Conservation (phyloP, 2,113 vertebrate genomes). For the Baryphthengus martii region DNA sequence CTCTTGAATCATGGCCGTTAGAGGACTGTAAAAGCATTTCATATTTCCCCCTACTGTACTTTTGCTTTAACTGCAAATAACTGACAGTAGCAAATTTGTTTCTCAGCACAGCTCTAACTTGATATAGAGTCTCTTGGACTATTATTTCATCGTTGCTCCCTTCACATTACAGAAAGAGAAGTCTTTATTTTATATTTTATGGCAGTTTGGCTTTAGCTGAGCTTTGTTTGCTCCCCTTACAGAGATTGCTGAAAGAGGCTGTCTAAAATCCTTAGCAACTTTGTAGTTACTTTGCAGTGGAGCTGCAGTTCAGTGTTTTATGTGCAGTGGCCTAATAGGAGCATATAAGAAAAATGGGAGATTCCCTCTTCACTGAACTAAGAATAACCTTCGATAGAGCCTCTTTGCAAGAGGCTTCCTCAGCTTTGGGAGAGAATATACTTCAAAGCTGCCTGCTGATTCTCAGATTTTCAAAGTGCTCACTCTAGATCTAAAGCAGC, state of each 20-base stretch:
- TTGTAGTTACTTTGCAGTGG: background rate
- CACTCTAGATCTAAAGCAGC: background rate
- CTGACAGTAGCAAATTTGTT: slow-evolving; percentile 45
- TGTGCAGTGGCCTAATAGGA: background rate
- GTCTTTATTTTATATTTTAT: slow-evolving; percentile 25
- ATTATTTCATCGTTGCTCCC: background rate
- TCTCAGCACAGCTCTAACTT: slow-evolving; percentile 21
- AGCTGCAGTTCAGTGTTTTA: background rate
- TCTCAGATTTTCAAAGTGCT: background rate
- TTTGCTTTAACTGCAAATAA: slow-evolving; percentile 48
- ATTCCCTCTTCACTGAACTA: background rate
- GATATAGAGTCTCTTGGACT: background rate
- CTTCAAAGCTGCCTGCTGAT: background rate
- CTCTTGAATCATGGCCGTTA: slow-evolving; percentile 21
- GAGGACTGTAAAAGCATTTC: slow-evolving; percentile 36
- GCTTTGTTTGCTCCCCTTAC: background rate
- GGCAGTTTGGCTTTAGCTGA: background rate
- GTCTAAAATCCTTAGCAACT: background rate
- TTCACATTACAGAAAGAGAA: background rate
- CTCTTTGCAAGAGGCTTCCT: background rate
- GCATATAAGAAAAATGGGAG: background rate
- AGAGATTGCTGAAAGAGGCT: background rate
- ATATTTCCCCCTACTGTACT: slow-evolving; percentile 30
- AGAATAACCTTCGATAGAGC: background rate
- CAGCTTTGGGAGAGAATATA: background rate